Percentiles rank a stretch among this genome's conserved stretches.
phyloP scores from a whole-genome alignment of 2,113 vertebrate genomes.

The Ia io region DNA sequence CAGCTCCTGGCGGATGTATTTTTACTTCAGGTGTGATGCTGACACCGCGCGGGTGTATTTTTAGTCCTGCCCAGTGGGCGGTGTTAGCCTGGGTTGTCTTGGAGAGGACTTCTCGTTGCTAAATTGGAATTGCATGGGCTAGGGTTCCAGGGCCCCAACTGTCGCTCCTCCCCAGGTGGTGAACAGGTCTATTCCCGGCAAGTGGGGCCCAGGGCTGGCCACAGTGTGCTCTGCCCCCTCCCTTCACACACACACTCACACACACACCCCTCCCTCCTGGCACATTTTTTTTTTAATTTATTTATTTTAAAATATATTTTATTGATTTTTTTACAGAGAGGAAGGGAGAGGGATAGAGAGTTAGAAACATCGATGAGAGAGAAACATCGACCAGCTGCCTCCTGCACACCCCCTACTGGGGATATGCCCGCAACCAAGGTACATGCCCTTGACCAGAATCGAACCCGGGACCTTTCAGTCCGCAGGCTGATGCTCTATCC shows the following conservation, averaged over 20 bases:
- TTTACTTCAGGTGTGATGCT: conserved; percentile 76
- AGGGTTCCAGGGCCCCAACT: conserved; percentile 37
- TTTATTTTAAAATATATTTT: too few species aligned
- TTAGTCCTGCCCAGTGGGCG: conserved; percentile 75
- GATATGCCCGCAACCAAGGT: too few species aligned
- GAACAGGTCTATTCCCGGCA: conserved; percentile 1
- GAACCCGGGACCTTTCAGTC: too few species aligned
- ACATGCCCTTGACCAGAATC: too few species aligned
- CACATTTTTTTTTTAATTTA: too few species aligned
- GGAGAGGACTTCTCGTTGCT: conserved; percentile 70
- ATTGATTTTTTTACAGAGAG: too few species aligned
- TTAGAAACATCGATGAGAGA: too few species aligned
- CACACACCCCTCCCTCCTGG: background rate
- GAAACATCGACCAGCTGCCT: too few species aligned
- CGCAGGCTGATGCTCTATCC: too few species aligned
- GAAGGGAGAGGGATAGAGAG: too few species aligned
- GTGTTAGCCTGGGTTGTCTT: conserved; percentile 72
- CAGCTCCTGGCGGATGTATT: conserved; percentile 66
- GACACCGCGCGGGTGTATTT: conserved; percentile 64
- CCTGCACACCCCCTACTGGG: too few species aligned
- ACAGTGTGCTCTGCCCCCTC: background rate
- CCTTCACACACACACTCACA: background rate
- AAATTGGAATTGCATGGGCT: conserved; percentile 69
- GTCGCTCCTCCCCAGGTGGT: conserved; percentile 47
- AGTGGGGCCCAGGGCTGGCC: background rate